Conservation (phyloP, 2,797 vertebrate species). For the Phrynocephalus guinanensis region DNA sequence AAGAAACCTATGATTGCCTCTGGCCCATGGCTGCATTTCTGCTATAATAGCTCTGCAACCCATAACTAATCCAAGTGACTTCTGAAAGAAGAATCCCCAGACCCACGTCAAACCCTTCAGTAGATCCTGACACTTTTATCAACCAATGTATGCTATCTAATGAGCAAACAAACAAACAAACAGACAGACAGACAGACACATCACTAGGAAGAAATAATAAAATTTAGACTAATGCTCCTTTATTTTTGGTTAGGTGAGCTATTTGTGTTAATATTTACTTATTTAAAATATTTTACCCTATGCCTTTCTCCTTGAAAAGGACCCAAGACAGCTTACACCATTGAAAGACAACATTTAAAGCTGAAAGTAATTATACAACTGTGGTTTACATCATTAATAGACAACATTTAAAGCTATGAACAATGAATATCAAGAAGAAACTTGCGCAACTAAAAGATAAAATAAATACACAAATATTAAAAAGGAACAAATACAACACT, state of each 20-base stretch:
- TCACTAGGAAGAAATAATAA: slow-evolving; percentile 7
- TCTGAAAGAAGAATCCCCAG: not conserved
- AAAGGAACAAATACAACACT: too few species aligned
- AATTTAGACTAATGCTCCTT: not conserved
- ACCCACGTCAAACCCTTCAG: not conserved
- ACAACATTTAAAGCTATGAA: too few species aligned
- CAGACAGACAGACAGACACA: accelerated
- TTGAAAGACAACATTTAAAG: too few species aligned
- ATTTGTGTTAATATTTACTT: not conserved
- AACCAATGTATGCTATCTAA: not conserved
- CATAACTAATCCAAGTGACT: not conserved
- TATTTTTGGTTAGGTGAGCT: not conserved
- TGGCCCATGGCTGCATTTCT: not conserved
- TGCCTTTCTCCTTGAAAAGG: too few species aligned
- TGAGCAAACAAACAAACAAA: not conserved
- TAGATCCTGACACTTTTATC: not conserved
- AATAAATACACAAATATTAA: too few species aligned
- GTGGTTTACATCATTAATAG: too few species aligned
- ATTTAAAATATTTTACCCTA: too few species aligned
- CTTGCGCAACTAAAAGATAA: too few species aligned
- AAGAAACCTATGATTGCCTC: not conserved
- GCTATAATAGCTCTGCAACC: not conserved
- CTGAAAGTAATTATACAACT: too few species aligned
- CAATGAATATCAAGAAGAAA: too few species aligned
- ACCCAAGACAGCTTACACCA: too few species aligned